Evolutionary conservation across 2,888 invertebrate species (phyloP).

Genomic region (Neoascia interrupta): DNA sequence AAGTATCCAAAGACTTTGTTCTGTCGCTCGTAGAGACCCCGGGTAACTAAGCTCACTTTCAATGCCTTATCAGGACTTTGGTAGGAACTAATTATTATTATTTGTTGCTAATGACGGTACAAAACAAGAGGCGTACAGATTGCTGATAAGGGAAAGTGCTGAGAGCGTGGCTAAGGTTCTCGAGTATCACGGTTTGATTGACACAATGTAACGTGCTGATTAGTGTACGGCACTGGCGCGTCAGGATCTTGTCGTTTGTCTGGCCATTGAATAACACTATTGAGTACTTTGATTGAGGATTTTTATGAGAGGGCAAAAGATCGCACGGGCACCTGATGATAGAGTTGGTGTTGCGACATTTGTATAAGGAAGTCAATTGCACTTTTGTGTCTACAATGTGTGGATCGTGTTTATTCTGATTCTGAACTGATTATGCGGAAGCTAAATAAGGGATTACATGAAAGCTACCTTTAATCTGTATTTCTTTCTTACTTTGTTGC

Average conservation of each 20-base stretch:
- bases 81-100: slow-evolving; percentile 32
- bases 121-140: slow-evolving; percentile 39
- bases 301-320: slow-evolving; percentile 17
- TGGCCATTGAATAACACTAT: too few relatives aligned
- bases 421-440: too few relatives aligned
- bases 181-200: too few relatives aligned
- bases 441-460: too few relatives aligned
- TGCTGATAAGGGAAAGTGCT: slow-evolving; percentile 27
- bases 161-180: too few relatives aligned
- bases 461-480: too few relatives aligned
- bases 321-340: slow-evolving; percentile 47
- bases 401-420: too few relatives aligned
- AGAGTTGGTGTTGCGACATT: slow-evolving; percentile 24
- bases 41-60: slow-evolving; percentile 38
- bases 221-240: slow-evolving; percentile 21
- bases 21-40: too few relatives aligned
- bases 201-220: slow-evolving; percentile 22
- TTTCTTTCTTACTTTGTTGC: too few relatives aligned
- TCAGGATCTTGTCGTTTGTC: background rate
- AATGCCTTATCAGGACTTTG: slow-evolving; percentile 14
- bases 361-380: slow-evolving; percentile 20
- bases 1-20: too few relatives aligned
- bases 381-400: too few relatives aligned
- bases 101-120: slow-evolving; percentile 52
- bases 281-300: slow-evolving; percentile 9